Evolutionary conservation across 1,140 invertebrate genomes (phyloP).

Genomic region (Hyphantria cunea): DNA sequence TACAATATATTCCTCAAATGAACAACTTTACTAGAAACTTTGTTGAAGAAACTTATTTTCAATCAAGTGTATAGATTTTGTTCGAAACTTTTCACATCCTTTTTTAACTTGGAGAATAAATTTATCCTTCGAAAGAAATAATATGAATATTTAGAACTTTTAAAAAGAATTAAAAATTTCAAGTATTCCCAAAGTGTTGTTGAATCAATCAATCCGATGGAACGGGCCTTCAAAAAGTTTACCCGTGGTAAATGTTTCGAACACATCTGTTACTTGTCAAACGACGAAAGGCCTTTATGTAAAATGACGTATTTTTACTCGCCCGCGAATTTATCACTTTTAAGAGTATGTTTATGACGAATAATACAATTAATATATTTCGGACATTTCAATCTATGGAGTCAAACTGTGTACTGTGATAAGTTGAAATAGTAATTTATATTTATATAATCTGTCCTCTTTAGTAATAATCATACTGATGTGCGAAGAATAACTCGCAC

Average conservation of each 20-base stretch:
- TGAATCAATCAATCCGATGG: conserved; percentile 26
- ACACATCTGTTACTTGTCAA: conserved; percentile 28
- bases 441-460: no score
- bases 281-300: conserved; percentile 15
- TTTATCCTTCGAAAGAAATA: not conserved
- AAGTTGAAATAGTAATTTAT: no score
- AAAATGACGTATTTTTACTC: no score
- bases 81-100: not conserved
- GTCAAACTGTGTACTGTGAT: no score
- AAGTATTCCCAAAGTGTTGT: not conserved
- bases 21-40: not conserved
- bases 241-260: conserved; percentile 23
- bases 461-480: no score
- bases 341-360: no score
- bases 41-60: not conserved
- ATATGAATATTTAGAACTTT: not conserved
- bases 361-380: no score
- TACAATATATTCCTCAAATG: no score
- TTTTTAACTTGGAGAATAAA: not conserved
- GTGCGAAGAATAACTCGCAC: no score
- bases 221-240: conserved; percentile 29
- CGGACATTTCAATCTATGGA: no score
- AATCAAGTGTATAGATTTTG: no score
- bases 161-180: conserved; percentile 6
- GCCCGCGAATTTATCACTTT: no score